Conservation (phyloP, 2,888 invertebrate species). For the Marasmarcha lunaedactyla region DNA sequence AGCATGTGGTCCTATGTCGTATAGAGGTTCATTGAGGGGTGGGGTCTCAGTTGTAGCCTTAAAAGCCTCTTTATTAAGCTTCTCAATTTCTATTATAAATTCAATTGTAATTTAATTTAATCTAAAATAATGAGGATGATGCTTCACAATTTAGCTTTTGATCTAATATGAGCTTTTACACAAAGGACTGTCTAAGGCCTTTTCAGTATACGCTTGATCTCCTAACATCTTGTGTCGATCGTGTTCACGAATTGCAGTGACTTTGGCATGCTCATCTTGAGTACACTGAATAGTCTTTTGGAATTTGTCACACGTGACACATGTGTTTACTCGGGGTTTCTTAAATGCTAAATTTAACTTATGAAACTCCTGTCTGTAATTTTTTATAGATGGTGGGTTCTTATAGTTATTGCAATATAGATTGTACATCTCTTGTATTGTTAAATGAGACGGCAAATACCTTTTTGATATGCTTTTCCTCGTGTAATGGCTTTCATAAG, state of each 20-base stretch:
- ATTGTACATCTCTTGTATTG: slow-evolving; percentile 5
- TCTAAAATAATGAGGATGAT: no score
- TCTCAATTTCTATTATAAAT: no score
- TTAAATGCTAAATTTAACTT: slow-evolving; percentile 9
- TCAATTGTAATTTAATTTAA: no score
- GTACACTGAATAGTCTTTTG: slow-evolving; percentile 7
- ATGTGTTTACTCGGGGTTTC: slow-evolving; percentile 7
- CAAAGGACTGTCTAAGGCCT: slow-evolving; percentile 5
- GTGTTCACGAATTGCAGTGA: slow-evolving; percentile 2
- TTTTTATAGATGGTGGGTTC: not conserved
- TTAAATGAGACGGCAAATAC: slow-evolving; percentile 5
- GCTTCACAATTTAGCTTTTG: no score
- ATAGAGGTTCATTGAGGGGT: no score
- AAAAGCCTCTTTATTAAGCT: no score
- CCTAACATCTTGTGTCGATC: slow-evolving; percentile 6
- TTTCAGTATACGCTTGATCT: slow-evolving; percentile 6
- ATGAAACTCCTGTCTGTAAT: slow-evolving; percentile 10
- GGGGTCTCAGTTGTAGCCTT: no score
- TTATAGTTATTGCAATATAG: not conserved
- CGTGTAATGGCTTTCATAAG: slow-evolving; percentile 7
- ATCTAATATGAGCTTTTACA: no score
- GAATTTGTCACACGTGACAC: slow-evolving; percentile 10
- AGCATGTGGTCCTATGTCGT: no score
- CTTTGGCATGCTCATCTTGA: slow-evolving; percentile 5
- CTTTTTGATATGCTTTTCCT: slow-evolving; percentile 7